Base-by-base conservation (phyloP, 2,888 invertebrate genomes). In the Ditula angustiorana region DNA sequence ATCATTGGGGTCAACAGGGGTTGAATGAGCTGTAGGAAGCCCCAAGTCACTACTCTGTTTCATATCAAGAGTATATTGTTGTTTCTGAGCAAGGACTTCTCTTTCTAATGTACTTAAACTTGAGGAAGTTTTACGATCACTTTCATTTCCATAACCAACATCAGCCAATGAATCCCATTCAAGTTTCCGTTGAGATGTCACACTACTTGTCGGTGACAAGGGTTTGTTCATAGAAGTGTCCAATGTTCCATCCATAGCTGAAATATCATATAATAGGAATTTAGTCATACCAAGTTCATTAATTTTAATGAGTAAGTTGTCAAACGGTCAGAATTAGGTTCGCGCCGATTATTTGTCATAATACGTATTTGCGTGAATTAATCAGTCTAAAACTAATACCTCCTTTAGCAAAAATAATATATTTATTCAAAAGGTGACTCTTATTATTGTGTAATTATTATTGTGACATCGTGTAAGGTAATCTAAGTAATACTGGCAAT, bases 131-230 rank as follows among this genome's bases (percentile, higher is more conserved):
- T 94, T 94, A 24, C 91, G 87, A 13, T 93, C 93, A 76, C 91
- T 92, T 69, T 94, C 93, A 72, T 95, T 94, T 28, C 87, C 94
- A 83, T 97, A 97, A 0, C 97, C 97, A 47, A 97, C 96, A 88
- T 97, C 97, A 0, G 96, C 97, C 23, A 97, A 95, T 35, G 96
- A 97, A 81, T 97, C 97, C 97, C 97, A 97, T 88, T 97, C 97
- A 1, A 97, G 87, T 69, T 95, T 96, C 57, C 95, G 94, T 76
- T 95, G 95, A 0, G 96, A 96, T 56, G 96, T 95, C 0, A 95
- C 86, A 77, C 96, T 96, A 69, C 96, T 97, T 16, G 96, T 95
- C 0, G 97, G 96, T 5, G 96, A 96, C 23, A 93, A 80, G n/a
- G 85, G 84, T 63, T 90, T 86, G 69, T 93, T 85, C 53, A 78